Evolutionary conservation across 2,888 invertebrate species (phyloP).

Genomic region (Saturnia japonica): DNA sequence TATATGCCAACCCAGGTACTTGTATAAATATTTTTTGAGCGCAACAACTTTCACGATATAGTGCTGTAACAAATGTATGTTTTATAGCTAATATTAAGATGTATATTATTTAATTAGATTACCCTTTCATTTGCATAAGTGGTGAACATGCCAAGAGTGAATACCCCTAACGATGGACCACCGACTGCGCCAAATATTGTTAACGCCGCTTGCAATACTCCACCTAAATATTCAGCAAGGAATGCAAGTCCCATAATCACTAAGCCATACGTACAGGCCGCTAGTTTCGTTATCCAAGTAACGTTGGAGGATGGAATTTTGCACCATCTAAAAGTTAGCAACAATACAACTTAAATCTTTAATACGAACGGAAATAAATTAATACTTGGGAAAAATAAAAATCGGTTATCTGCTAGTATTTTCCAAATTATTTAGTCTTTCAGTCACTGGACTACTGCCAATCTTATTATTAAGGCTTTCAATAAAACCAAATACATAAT

Average conservation of each 20-base stretch:
- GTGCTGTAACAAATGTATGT: too few relatives aligned
- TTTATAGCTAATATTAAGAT: too few relatives aligned
- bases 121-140: slow-evolving; percentile 87
- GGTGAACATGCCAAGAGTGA: slow-evolving; percentile 92
- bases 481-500: too few relatives aligned
- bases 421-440: too few relatives aligned
- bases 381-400: neutral
- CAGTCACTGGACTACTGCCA: too few relatives aligned
- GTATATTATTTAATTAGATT: slow-evolving; percentile 26
- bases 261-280: slow-evolving; percentile 88
- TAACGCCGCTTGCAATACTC: slow-evolving; percentile 92
- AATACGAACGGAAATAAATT: neutral
- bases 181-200: slow-evolving; percentile 94
- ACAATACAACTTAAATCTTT: neutral
- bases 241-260: slow-evolving; percentile 91
- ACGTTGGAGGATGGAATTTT: slow-evolving; percentile 56
- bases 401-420: too few relatives aligned
- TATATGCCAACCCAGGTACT: too few relatives aligned
- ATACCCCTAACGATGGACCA: slow-evolving; percentile 91
- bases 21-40: too few relatives aligned
- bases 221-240: slow-evolving; percentile 90
- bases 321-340: slow-evolving; percentile 54
- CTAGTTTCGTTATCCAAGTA: slow-evolving; percentile 83
- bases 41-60: too few relatives aligned
- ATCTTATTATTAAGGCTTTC: too few relatives aligned